Evolutionary conservation across 2,797 vertebrate species (phyloP), one percentile per base, ranked within the genome.

Genomic region (Dallia pectoralis): DNA sequence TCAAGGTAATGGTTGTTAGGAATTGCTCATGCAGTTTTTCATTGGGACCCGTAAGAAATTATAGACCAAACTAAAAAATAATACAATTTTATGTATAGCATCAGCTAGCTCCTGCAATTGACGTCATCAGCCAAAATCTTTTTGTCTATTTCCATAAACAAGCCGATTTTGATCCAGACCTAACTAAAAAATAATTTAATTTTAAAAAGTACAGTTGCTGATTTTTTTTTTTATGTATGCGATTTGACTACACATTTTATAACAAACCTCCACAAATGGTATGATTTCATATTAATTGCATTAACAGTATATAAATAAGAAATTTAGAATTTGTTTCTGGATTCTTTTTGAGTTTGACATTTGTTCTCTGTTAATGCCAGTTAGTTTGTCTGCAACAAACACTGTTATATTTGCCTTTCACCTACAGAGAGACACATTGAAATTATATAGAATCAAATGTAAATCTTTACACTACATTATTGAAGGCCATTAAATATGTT

Each of bases 401-500:
- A 74, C 76, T 79, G 30, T 78, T 49, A 70, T 65, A 74, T 73
- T 77, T 69, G 30, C n/a, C 14, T 19, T 36, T 63, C 48, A 33
- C 65, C 33, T 56, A n/a, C 63, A 64, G 22, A 76, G 44, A 25
- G 48, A n/a, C 73, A 65, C 29, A 32, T 72, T 44, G 40, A 76
- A 73, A 51, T 69, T 65, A 22, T 44, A 53, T 61, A 66, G 47
- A 53, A 44, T n/a, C 29, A 53, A 44, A 64, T 30, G 19, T 49
- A 53, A 64, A 63, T 62, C 47, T 67, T 30, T 27, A 63, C 47
- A 40, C 53, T 4, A 61, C 36, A 32, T 25, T 25, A 25, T 18
- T 49, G 44, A 30, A 64, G 27, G n/a, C 22, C 73, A 68, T 69
- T 69, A 53, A 64, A n/a, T n/a, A n/a, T n/a, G n/a, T n/a, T n/a